phyloP scores from a whole-genome alignment of 1,140 invertebrate species.

The Drosophila elegans region DNA sequence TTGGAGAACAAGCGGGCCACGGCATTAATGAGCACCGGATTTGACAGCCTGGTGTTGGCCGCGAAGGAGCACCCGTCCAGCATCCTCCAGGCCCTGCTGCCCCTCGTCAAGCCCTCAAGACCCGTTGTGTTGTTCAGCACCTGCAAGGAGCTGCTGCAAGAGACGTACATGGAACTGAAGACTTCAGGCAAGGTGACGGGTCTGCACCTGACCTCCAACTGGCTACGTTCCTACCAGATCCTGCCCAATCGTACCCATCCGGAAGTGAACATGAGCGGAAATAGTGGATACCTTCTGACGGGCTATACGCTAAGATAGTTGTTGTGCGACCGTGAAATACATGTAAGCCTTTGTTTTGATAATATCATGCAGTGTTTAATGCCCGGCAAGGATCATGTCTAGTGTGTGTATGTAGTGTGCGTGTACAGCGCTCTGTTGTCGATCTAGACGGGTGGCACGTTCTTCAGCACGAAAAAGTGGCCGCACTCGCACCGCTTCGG shows the following conservation, averaged over 20 bases:
- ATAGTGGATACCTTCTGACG: constrained; percentile 90
- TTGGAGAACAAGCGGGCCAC: constrained; percentile 88
- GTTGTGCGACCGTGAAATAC: constrained; percentile 18
- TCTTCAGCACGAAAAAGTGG: constrained; percentile 96
- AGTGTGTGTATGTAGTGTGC: constrained; percentile 18
- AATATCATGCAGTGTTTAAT: constrained; percentile 73
- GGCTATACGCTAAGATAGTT: constrained; percentile 86
- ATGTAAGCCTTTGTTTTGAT: constrained; percentile 52
- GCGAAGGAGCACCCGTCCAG: constrained; percentile 93
- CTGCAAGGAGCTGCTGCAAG: constrained; percentile 92
- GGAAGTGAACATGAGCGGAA: constrained; percentile 90
- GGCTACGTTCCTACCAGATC: constrained; percentile 95
- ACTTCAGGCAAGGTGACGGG: constrained; percentile 88
- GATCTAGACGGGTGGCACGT: constrained; percentile 87
- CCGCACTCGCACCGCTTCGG: constrained; percentile 97
- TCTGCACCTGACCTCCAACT: constrained; percentile 93
- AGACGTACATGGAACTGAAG: constrained; percentile 92
- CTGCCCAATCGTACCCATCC: constrained; percentile 94
- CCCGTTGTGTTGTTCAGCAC: constrained; percentile 94
- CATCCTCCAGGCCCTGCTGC: constrained; percentile 90
- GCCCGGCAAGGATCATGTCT: not conserved
- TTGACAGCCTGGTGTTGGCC: constrained; percentile 92
- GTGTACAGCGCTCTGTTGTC: constrained; percentile 30
- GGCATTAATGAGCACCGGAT: constrained; percentile 87
- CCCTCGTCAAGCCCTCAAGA: constrained; percentile 91